A percentile compares a stretch with the other conserved stretches of the same genome.
phyloP scores from a whole-genome alignment of 1,140 invertebrate genomes.

The Aphaenogaster floridana region DNA sequence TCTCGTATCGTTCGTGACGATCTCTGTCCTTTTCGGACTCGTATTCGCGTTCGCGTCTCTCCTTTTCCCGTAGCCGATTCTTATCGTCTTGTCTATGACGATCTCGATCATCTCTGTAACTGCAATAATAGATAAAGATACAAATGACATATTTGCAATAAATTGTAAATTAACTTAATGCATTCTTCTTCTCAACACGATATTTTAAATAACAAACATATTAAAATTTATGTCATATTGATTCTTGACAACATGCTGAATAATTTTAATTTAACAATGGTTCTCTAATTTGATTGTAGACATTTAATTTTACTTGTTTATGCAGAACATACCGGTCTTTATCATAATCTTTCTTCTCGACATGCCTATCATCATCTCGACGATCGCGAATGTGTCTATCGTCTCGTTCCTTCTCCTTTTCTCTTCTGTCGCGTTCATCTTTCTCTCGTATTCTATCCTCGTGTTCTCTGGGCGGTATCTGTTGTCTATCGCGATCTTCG shows the following conservation, averaged over 20 bases:
- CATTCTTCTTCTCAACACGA: not conserved
- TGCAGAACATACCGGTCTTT: constrained; percentile 81
- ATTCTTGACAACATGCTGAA: not conserved
- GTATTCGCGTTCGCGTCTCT: constrained; percentile 76
- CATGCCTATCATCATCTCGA: constrained; percentile 79
- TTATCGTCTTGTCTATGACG: constrained; percentile 83
- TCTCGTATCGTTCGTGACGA: constrained; percentile 83
- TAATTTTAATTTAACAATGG: not conserved
- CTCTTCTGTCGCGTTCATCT: constrained; percentile 83
- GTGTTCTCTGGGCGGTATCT: constrained; percentile 74
- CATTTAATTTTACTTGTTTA: constrained; percentile 1
- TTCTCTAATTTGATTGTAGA: not conserved
- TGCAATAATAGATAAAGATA: constrained; percentile 52
- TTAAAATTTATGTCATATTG: not conserved
- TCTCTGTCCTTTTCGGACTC: constrained; percentile 78
- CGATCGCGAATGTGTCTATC: constrained; percentile 82
- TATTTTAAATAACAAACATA: not conserved
- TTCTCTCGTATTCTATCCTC: constrained; percentile 81
- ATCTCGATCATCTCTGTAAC: constrained; percentile 83
- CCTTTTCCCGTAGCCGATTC: constrained; percentile 77
- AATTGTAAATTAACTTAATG: not conserved
- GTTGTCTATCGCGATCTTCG: constrained; percentile 73
- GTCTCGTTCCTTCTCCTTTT: constrained; percentile 83
- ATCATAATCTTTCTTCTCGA: constrained; percentile 82
- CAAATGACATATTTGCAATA: not conserved